phyloP scores from a whole-genome alignment of 2,888 invertebrate species.

The Euzetes globulus region DNA sequence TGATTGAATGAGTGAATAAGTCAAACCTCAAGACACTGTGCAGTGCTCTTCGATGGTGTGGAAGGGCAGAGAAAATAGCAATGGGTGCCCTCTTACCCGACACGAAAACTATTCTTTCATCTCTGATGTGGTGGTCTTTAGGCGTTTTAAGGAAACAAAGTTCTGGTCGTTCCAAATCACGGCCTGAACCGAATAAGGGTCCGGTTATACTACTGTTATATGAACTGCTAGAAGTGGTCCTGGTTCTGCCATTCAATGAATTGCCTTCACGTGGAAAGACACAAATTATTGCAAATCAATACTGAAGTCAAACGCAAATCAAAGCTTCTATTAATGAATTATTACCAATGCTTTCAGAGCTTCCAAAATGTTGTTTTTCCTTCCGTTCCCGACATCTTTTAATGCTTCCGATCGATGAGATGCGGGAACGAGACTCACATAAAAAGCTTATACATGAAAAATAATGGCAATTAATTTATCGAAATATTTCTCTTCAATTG shows the following conservation, averaged over 20 bases:
- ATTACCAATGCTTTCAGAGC: slow-evolving; percentile 26
- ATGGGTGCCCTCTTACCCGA: slow-evolving; percentile 67
- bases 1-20: not conserved
- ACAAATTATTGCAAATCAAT: not conserved
- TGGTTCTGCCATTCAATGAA: not conserved
- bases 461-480: not conserved
- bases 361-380: slow-evolving; percentile 10
- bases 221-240: slow-evolving; percentile 24
- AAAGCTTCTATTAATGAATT: not conserved
- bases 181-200: not conserved
- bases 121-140: slow-evolving; percentile 38
- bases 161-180: not conserved
- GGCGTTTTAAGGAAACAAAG: slow-evolving; percentile 23
- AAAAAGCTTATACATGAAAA: not conserved
- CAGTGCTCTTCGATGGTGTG: slow-evolving; percentile 56
- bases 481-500: not conserved
- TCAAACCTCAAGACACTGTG: slow-evolving; percentile 13
- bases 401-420: not conserved
- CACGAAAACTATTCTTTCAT: slow-evolving; percentile 63
- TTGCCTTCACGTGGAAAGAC: not conserved
- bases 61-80: slow-evolving; percentile 75
- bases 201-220: slow-evolving; percentile 10
- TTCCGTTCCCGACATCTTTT: slow-evolving; percentile 2
- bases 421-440: slow-evolving; percentile 7
- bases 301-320: not conserved